Evolutionary conservation across 2,113 vertebrate genomes (phyloP).

Genomic region (Plecturocebus donacophilus): DNA sequence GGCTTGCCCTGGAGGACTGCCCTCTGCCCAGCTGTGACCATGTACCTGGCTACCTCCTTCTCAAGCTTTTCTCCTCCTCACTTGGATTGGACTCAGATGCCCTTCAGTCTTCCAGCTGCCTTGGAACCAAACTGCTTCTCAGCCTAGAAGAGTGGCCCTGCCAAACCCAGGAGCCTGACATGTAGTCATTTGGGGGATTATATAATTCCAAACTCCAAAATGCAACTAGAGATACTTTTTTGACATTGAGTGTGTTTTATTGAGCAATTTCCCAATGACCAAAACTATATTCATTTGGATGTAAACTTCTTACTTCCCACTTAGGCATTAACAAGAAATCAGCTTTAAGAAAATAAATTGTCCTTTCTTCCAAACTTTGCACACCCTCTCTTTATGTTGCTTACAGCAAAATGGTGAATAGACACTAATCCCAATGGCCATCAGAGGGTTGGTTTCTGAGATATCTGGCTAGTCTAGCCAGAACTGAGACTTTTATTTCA

Average conservation of each 20-base stretch:
- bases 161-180: background rate
- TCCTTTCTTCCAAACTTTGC: background rate
- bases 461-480: background rate
- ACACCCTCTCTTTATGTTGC: background rate
- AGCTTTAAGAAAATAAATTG: background rate
- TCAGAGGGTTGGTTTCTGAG: background rate
- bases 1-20: background rate
- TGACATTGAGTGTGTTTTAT: background rate
- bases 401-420: background rate
- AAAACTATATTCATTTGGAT: constrained; percentile 14
- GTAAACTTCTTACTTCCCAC: background rate
- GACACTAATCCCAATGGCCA: background rate
- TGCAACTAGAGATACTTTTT: background rate
- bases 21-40: background rate
- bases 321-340: background rate
- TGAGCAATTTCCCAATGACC: constrained; percentile 11
- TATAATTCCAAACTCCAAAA: background rate
- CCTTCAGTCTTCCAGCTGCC: background rate
- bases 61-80: background rate
- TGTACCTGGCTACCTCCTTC: background rate
- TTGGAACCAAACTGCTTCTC: background rate
- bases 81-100: background rate
- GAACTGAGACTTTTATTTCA: background rate
- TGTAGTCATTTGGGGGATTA: background rate
- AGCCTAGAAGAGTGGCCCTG: background rate